Base-by-base conservation (phyloP, 2,113 vertebrate genomes). In the Hylia prasina region DNA sequence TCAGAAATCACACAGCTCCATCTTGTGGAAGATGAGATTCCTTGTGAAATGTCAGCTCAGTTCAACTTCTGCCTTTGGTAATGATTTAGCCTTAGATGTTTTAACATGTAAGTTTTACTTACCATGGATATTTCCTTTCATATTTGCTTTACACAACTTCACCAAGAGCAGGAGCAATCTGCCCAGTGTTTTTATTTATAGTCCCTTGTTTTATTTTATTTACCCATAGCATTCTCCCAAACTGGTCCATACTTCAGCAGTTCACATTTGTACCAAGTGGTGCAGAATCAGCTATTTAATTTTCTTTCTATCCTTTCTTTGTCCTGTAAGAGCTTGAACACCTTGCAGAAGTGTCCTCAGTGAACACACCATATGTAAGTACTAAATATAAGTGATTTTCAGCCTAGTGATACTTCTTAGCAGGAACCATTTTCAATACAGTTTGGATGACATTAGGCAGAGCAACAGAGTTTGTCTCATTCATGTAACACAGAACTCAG, bases 1-100 rank as follows among this genome's bases (percentile, higher is more conserved):
- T 54, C 58, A 97, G 94, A 96, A 95, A 89, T 96, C 66, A 45
- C 78, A 93, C 87, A 98, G 97, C 89, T 94, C 98, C 98, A 98
- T 95, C 98, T 98, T 84, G 96, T 97, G 98, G 97, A 89, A 42
- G 48, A 48, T n/a, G 37, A 1, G 13, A 48, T 73, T 91, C 54
- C 73, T 42, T 11, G 5, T 47, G 50, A 42, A 48, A 68, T 6
- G 20, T 48, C 81, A 48, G n/a, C 16, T 69, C 33, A 13, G 33
- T 47, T 87, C 50, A 77, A 56, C 51, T 45, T 44, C 61, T 56
- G 25, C 10, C 12, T 60, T 44, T 42, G 28, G 15, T 39, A 87
- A 58, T 7, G 10, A 77, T 56, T 86, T 70, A 53, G 50, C 30
- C 33, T 89, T 30, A 82, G 23, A 37, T 8, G 25, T 10, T 81